Percentiles rank a stretch among this genome's conserved stretches.
Evolutionary conservation across 2,113 vertebrate species (phyloP).

Genomic region (Amphilophus citrinellus): DNA sequence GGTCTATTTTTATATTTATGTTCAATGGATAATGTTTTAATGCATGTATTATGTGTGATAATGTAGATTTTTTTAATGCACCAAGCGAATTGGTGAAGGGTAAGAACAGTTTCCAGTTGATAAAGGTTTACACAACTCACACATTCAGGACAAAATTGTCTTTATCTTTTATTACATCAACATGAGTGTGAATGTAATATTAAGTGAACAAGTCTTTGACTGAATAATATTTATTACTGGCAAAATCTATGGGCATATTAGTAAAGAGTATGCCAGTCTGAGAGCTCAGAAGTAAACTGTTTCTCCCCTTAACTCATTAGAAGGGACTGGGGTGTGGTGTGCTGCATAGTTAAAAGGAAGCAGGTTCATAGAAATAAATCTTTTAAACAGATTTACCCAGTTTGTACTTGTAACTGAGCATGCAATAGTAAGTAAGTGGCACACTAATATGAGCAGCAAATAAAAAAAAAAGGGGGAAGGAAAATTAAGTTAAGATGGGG

Average conservation of each 20-base stretch:
- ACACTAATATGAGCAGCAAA: conserved; percentile 41
- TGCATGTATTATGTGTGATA: conserved; percentile 42
- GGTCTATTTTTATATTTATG: conserved; percentile 50
- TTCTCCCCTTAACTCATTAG: conserved; percentile 19
- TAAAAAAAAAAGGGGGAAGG: not conserved
- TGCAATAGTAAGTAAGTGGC: conserved; percentile 47
- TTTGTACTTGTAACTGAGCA: conserved; percentile 49
- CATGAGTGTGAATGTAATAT: not conserved
- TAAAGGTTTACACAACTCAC: conserved; percentile 6
- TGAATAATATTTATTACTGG: conserved; percentile 8
- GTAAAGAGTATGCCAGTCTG: conserved; percentile 15
- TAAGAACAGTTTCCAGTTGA: conserved; percentile 15
- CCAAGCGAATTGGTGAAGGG: conserved; percentile 44
- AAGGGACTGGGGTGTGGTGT: not conserved
- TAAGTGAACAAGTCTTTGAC: not conserved
- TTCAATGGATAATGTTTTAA: conserved; percentile 39
- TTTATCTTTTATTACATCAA: conserved; percentile 10
- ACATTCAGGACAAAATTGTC: not conserved
- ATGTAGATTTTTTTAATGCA: conserved; percentile 51
- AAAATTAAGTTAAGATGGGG: not conserved
- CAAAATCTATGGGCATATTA: conserved; percentile 12
- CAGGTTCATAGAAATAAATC: conserved; percentile 44
- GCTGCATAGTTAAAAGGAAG: conserved; percentile 42
- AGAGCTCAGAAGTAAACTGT: not conserved
- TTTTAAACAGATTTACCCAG: conserved; percentile 57